Evolutionary conservation across 2,888 invertebrate species (phyloP).

Genomic region (Frankliniella fusca): DNA sequence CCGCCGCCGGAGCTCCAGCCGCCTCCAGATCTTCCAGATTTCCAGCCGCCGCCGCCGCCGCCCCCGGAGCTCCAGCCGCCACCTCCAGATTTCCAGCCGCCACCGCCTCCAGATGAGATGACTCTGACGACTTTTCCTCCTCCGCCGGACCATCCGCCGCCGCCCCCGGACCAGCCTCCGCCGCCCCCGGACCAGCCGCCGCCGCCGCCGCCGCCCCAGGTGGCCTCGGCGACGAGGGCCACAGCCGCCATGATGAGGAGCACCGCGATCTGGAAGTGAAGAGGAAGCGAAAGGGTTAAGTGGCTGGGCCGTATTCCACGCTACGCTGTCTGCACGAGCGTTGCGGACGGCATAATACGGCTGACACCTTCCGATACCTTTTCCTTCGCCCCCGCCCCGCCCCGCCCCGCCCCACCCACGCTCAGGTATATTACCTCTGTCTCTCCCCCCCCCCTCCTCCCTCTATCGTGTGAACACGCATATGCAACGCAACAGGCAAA

Average conservation of each 20-base stretch:
- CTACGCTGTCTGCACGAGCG: not conserved
- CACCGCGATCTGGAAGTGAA: constrained; percentile 3
- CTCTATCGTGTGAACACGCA: not conserved
- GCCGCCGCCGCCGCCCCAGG: not conserved
- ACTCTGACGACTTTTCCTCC: not conserved
- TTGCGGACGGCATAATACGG: not conserved
- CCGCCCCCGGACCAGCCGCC: not conserved
- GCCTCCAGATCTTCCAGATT: not conserved
- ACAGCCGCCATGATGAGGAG: not conserved
- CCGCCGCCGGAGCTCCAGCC: not conserved
- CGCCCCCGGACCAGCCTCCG: constrained; percentile 11
- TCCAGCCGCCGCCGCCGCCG: not conserved
- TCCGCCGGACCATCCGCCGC: not conserved
- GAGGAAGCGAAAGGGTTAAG: not conserved
- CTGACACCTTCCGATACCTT: too few relatives aligned
- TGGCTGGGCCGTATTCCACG: not conserved
- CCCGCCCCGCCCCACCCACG: not conserved
- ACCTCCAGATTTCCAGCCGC: not conserved
- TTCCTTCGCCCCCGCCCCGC: not conserved
- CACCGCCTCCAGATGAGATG: not conserved
- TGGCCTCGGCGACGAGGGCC: not conserved
- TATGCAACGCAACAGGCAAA: not conserved
- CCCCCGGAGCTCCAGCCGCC: not conserved
- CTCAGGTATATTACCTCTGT: not conserved
- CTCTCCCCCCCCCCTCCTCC: not conserved